phyloP scores from a whole-genome alignment of 1,140 invertebrate genomes.

The Telenomus remus region DNA sequence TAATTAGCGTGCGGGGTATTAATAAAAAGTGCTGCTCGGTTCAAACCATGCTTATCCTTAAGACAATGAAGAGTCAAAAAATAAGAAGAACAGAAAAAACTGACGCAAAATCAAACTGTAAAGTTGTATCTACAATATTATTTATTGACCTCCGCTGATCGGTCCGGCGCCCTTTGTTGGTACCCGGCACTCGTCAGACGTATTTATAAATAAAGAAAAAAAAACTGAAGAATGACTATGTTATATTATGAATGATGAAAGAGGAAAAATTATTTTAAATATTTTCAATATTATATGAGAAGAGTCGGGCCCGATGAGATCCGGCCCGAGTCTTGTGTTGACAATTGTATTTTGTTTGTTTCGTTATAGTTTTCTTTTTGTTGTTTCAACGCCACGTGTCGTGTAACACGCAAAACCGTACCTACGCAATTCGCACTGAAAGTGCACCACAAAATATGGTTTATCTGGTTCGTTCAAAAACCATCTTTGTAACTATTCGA shows the following conservation, averaged over 20 bases:
- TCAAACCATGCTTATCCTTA: neutral
- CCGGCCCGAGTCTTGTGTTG: slow-evolving; percentile 74
- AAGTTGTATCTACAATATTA: slow-evolving; percentile 10
- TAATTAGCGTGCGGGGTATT: slow-evolving; percentile 61
- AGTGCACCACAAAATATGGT: slow-evolving; percentile 13
- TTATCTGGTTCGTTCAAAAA: neutral
- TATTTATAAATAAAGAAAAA: slow-evolving; percentile 63
- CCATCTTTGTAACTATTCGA: too few species aligned
- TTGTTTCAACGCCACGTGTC: slow-evolving; percentile 73
- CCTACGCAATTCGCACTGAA: slow-evolving; percentile 60
- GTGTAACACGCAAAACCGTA: slow-evolving; percentile 71
- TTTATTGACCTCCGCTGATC: slow-evolving; percentile 8
- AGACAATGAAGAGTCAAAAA: neutral
- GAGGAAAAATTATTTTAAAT: slow-evolving; percentile 57
- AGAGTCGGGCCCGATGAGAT: slow-evolving; percentile 67
- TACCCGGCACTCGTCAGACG: slow-evolving; percentile 58
- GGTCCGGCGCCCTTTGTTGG: slow-evolving; percentile 36
- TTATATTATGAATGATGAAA: slow-evolving; percentile 64
- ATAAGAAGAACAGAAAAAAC: neutral
- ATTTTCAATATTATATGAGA: slow-evolving; percentile 66
- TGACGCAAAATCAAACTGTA: slow-evolving; percentile 5
- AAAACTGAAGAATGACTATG: slow-evolving; percentile 49
- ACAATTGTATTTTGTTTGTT: slow-evolving; percentile 76
- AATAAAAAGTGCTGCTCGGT: slow-evolving; percentile 31
- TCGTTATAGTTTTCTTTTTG: slow-evolving; percentile 75